Percentiles rank a stretch among this genome's conserved stretches.
Conservation (phyloP, 2,888 invertebrate species). For the Taenaris catops region DNA sequence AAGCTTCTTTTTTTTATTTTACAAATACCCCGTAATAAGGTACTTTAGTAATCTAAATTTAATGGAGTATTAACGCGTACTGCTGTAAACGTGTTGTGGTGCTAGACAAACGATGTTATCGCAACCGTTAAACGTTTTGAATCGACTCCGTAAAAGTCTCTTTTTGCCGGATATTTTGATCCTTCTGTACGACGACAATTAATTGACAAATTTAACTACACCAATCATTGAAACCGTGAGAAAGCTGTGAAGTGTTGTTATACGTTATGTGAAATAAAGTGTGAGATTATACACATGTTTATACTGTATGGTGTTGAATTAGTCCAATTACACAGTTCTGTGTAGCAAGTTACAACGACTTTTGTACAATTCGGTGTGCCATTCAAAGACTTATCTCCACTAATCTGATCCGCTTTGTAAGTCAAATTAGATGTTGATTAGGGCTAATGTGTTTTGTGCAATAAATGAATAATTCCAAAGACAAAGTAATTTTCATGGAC, state of each 20-base stretch:
- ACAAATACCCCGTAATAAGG: too few relatives aligned
- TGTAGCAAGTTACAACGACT: slow-evolving; percentile 18
- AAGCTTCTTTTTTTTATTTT: too few relatives aligned
- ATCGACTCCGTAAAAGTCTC: slow-evolving; percentile 57
- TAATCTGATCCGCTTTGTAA: slow-evolving; percentile 56
- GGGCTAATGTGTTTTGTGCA: slow-evolving; percentile 46
- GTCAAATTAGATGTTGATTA: slow-evolving; percentile 42
- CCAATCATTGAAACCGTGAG: slow-evolving; percentile 11
- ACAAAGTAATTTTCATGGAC: slow-evolving; percentile 33
- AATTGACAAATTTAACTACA: slow-evolving; percentile 23
- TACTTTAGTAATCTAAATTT: slow-evolving; percentile 13
- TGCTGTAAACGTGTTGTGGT: slow-evolving; percentile 16
- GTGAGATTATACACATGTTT: slow-evolving; percentile 16
- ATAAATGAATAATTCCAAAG: slow-evolving; percentile 65
- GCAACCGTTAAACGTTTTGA: slow-evolving; percentile 64
- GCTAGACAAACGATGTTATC: slow-evolving; percentile 59
- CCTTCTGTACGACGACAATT: slow-evolving; percentile 71
- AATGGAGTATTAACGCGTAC: slow-evolving; percentile 14
- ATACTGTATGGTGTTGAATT: slow-evolving; percentile 15
- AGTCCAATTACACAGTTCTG: slow-evolving; percentile 10
- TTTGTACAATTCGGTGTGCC: slow-evolving; percentile 44
- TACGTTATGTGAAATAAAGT: slow-evolving; percentile 17
- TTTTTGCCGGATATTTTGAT: slow-evolving; percentile 64
- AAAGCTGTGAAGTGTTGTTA: slow-evolving; percentile 24
- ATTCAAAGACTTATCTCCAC: slow-evolving; percentile 55